A percentile compares a stretch with the other conserved stretches of the same genome.
These are phyloP conservation scores for Psittacula echo DNA, from an alignment of 2,797 vertebrate genomes.

Conservation along the genomic window DNA sequence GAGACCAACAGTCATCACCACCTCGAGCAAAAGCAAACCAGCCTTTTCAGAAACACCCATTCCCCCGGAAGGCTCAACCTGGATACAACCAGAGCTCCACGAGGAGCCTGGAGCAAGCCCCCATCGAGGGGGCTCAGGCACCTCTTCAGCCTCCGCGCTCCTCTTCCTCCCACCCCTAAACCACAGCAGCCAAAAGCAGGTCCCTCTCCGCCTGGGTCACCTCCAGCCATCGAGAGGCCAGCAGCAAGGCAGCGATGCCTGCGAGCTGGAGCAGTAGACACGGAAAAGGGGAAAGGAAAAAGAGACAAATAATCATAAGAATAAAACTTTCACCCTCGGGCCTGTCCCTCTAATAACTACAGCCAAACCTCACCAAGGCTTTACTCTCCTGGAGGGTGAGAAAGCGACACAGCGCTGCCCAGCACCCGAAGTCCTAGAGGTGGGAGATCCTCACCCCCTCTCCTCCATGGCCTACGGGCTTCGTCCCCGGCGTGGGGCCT, in stretches of 20 bases:
- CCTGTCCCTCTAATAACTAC: slow-evolving; percentile 70
- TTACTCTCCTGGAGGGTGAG: slow-evolving; percentile 65
- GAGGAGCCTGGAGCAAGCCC: background rate
- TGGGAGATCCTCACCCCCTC: slow-evolving; percentile 56
- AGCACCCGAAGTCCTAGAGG: slow-evolving; percentile 52
- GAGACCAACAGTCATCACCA: slow-evolving; percentile 37
- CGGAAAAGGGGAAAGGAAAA: background rate
- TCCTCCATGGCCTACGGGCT: slow-evolving; percentile 69
- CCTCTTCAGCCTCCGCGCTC: background rate
- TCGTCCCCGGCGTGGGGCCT: slow-evolving; percentile 67
- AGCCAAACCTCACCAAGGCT: slow-evolving; percentile 68
- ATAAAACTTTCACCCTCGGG: slow-evolving; percentile 38
- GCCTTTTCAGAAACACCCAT: slow-evolving; percentile 1
- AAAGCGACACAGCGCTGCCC: slow-evolving; percentile 53
- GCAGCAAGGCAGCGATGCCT: background rate
- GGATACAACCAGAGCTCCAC: background rate
- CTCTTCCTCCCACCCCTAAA: slow-evolving; percentile 43
- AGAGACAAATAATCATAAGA: background rate
- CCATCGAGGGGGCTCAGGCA: background rate
- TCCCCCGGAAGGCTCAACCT: slow-evolving; percentile 5
- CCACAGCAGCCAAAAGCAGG: background rate
- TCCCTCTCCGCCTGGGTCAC: background rate
- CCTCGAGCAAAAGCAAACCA: slow-evolving; percentile 20
- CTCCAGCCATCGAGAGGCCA: slow-evolving; percentile 6
- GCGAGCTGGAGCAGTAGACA: background rate